Conservation (phyloP, 2,797 vertebrate species). For the Ambastaia sidthimunki region DNA sequence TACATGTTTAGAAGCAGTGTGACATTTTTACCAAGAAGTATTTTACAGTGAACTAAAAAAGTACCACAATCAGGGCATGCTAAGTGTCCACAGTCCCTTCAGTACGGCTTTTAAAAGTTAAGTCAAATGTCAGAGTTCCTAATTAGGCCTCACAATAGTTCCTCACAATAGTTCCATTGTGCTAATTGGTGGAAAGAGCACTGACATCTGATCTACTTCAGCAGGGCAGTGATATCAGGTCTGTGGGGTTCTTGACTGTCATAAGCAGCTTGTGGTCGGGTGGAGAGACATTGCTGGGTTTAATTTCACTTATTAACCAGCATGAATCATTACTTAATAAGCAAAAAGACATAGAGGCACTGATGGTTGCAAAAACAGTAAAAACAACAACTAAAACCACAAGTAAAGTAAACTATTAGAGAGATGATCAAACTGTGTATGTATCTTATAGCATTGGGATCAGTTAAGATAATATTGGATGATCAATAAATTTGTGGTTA, state of each 20-base stretch:
- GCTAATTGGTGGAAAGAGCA: constrained; percentile 45
- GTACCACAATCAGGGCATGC: constrained; percentile 19
- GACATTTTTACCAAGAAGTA: constrained; percentile 4
- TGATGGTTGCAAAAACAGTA: constrained; percentile 1
- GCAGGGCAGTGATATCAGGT: constrained; percentile 24
- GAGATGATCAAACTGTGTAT: background rate
- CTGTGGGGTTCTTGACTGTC: constrained; percentile 12
- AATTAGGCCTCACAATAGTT: constrained; percentile 54
- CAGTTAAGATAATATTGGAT: constrained; percentile 61
- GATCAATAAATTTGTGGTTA: too few species aligned
- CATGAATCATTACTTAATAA: constrained; percentile 27
- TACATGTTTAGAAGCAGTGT: constrained; percentile 3
- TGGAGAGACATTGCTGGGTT: background rate
- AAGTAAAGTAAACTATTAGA: constrained; percentile 10
- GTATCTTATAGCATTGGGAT: constrained; percentile 52
- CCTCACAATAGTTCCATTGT: constrained; percentile 36
- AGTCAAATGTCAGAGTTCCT: constrained; percentile 56
- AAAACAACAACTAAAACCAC: constrained; percentile 23
- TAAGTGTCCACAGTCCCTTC: constrained; percentile 28
- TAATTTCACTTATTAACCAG: constrained; percentile 30
- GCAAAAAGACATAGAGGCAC: background rate
- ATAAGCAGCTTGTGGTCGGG: constrained; percentile 37
- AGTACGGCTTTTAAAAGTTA: constrained; percentile 34
- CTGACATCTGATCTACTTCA: constrained; percentile 50
- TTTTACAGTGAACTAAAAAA: constrained; percentile 30